Evolutionary conservation across 2,113 vertebrate genomes (phyloP).

Genomic region (Plotosus lineatus): DNA sequence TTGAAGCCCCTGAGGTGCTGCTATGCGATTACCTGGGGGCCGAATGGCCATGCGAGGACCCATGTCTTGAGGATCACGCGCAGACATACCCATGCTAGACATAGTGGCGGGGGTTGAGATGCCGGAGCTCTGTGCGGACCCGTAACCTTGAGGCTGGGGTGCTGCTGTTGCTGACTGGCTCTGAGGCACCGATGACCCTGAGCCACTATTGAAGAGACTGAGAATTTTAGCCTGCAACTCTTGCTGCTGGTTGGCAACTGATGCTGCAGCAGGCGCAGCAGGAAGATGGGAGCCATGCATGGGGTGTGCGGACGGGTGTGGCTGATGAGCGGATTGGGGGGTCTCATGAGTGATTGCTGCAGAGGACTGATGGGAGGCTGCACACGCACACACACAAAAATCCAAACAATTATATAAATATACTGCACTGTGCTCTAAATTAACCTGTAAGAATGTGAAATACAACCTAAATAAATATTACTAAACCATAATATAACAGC

Average conservation of each 20-base stretch:
- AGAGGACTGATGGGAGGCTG: constrained; percentile 48
- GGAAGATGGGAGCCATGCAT: constrained; percentile 56
- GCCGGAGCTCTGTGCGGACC: constrained; percentile 59
- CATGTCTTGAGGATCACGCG: constrained; percentile 71
- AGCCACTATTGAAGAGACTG: constrained; percentile 91
- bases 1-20: constrained; percentile 65
- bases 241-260: constrained; percentile 83
- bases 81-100: constrained; percentile 65
- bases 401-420: neutral
- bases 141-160: constrained; percentile 73
- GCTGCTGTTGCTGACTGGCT: neutral
- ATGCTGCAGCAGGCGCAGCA: constrained; percentile 55
- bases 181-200: constrained; percentile 24
- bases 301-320: constrained; percentile 28
- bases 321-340: constrained; percentile 34
- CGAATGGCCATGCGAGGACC: constrained; percentile 63
- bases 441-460: neutral
- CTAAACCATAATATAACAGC: too few relatives aligned
- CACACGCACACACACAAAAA: constrained; percentile 13
- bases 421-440: neutral
- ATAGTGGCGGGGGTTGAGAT: constrained; percentile 43
- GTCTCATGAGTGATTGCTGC: constrained; percentile 42
- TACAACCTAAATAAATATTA: too few relatives aligned
- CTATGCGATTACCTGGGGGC: constrained; percentile 69
- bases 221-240: constrained; percentile 98